Evolutionary conservation across 1,140 invertebrate species (phyloP).

Genomic region (Druon quercuslanigerum): DNA sequence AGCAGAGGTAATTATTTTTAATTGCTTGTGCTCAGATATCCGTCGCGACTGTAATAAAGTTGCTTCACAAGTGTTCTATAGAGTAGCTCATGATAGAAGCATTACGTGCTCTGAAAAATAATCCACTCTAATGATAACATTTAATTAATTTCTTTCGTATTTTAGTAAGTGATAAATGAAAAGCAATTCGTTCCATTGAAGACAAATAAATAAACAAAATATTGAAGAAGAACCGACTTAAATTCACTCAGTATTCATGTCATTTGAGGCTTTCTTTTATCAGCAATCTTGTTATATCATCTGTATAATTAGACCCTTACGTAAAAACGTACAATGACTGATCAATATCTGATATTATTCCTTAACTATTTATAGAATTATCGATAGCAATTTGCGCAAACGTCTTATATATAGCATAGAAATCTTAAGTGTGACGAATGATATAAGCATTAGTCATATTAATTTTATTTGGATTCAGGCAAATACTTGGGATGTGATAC

Average conservation of each 20-base stretch:
- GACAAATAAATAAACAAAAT: no score
- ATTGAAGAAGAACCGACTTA: no score
- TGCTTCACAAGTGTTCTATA: background rate
- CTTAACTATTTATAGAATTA: background rate
- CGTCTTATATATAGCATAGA: background rate
- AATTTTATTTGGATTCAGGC: background rate
- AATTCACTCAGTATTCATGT: no score
- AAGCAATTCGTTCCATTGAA: no score
- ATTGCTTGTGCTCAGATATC: conserved; percentile 3
- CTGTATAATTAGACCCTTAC: background rate
- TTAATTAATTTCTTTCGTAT: no score
- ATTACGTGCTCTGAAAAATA: no score
- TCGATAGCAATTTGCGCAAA: background rate
- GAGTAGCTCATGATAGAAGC: no score
- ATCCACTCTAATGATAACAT: no score
- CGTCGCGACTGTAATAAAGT: background rate
- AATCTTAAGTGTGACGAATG: background rate
- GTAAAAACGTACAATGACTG: background rate
- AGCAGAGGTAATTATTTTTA: background rate
- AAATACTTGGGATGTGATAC: background rate
- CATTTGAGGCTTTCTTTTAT: no score
- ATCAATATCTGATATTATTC: background rate
- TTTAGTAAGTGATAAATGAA: no score
- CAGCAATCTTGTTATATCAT: background rate
- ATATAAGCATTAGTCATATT: conserved; percentile 26